phyloP scores from a whole-genome alignment of 2,888 invertebrate species.

The Meganola albula region DNA sequence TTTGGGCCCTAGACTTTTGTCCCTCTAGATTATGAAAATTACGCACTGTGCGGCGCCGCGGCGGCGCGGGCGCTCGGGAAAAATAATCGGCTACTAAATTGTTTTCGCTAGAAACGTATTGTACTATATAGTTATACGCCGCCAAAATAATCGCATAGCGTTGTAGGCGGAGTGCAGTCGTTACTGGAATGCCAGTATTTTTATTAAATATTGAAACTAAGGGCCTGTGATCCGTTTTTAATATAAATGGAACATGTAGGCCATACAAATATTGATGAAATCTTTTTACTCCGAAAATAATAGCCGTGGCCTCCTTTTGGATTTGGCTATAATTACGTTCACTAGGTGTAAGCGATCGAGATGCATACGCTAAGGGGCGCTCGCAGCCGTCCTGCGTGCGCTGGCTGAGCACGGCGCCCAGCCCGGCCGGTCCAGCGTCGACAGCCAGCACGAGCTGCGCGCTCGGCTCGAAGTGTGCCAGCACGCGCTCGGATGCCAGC shows the following conservation, averaged over 20 bases:
- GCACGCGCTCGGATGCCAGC: slow-evolving; percentile 12
- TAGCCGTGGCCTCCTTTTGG: slow-evolving; percentile 1
- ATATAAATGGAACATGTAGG: slow-evolving; percentile 1
- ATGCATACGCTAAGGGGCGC: not conserved
- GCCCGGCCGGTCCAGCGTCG: not conserved
- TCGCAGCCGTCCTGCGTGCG: not conserved
- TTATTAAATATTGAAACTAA: slow-evolving; percentile 2
- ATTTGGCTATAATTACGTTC: slow-evolving; percentile 2
- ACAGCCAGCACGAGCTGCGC: not conserved
- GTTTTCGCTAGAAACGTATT: not conserved
- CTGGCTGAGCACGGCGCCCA: not conserved
- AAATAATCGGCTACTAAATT: slow-evolving; percentile 3
- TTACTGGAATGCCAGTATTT: not conserved
- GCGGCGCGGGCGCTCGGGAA: slow-evolving; percentile 1
- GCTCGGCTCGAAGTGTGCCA: slow-evolving; percentile 12
- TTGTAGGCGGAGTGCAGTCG: not conserved
- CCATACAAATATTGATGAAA: slow-evolving; percentile 1
- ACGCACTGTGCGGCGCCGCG: too few relatives aligned
- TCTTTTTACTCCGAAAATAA: not conserved
- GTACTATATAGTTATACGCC: slow-evolving; percentile 1
- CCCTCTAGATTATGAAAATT: too few relatives aligned
- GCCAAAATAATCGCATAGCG: slow-evolving; percentile 1
- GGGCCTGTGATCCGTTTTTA: slow-evolving; percentile 3
- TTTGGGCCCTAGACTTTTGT: too few relatives aligned
- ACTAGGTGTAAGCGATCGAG: not conserved